phyloP scores from a whole-genome alignment of 2,797 vertebrate species.

The Nyctalus aviator region DNA sequence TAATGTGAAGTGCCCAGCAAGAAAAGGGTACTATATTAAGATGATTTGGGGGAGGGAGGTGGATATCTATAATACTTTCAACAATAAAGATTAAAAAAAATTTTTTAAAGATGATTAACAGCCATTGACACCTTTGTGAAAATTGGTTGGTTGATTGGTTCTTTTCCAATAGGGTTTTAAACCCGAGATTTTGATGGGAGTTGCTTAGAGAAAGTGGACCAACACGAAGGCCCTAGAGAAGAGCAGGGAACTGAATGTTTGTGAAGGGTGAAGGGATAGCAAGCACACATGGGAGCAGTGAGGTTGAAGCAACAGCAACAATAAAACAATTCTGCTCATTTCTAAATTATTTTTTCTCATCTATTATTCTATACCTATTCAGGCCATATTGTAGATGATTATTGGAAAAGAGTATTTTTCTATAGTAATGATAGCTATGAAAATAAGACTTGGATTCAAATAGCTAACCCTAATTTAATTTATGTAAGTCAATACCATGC shows the following conservation, averaged over 20 bases:
- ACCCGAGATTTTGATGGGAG: not conserved
- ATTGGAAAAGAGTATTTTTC: conserved; percentile 14
- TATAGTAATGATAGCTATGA: not conserved
- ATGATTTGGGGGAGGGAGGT: not conserved
- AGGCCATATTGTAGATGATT: not conserved
- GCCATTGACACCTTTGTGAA: not conserved
- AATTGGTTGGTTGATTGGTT: not conserved
- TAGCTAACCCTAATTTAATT: not conserved
- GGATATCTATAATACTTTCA: no score
- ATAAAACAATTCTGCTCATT: not conserved
- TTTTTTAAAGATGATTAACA: not conserved
- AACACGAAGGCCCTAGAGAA: not conserved
- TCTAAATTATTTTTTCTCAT: not conserved
- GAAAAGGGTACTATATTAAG: not conserved
- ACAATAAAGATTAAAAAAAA: no score
- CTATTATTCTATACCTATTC: not conserved
- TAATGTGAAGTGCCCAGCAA: not conserved
- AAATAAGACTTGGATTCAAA: conserved; percentile 40
- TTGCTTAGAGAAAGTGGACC: not conserved
- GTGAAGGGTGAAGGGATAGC: not conserved
- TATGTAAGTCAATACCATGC: not conserved
- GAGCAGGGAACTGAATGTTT: not conserved
- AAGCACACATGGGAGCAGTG: not conserved
- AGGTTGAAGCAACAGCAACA: not conserved
- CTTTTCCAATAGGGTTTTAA: not conserved